Evolutionary conservation across 2,888 invertebrate species (phyloP).

Genomic region (Slavum lentiscoides): DNA sequence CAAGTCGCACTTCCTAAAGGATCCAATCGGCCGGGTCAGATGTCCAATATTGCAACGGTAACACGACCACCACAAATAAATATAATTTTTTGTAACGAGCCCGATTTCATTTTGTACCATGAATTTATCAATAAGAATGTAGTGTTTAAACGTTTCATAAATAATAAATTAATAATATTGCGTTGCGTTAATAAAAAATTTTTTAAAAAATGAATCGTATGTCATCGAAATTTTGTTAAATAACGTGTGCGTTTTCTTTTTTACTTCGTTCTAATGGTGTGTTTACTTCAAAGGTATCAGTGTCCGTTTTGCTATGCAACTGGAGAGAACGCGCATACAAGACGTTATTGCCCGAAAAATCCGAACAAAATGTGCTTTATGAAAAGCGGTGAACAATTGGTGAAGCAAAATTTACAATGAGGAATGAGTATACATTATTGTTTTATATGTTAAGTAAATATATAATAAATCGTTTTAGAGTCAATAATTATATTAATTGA

Average conservation of each 20-base stretch:
- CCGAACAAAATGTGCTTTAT: conserved; percentile 53
- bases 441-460: conserved; percentile 44
- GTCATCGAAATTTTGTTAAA: neutral
- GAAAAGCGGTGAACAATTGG: conserved; percentile 44
- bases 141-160: no score
- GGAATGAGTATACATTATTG: conserved; percentile 33
- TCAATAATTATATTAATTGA: conserved; percentile 48
- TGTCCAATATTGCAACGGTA: conserved; percentile 69
- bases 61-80: neutral
- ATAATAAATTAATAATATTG: no score
- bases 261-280: neutral
- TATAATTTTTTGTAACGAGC: neutral
- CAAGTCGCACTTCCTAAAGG: conserved; percentile 69
- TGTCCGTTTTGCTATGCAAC: conserved; percentile 72
- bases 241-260: neutral
- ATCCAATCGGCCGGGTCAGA: conserved; percentile 63
- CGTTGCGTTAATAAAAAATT: no score
- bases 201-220: no score
- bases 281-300: conserved; percentile 64
- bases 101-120: neutral
- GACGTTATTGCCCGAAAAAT: conserved; percentile 72
- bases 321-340: conserved; percentile 75
- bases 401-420: conserved; percentile 50
- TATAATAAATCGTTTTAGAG: conserved; percentile 41
- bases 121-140: neutral